Evolutionary conservation across 2,113 vertebrate genomes (phyloP).

Genomic region (Percina caprodes): DNA sequence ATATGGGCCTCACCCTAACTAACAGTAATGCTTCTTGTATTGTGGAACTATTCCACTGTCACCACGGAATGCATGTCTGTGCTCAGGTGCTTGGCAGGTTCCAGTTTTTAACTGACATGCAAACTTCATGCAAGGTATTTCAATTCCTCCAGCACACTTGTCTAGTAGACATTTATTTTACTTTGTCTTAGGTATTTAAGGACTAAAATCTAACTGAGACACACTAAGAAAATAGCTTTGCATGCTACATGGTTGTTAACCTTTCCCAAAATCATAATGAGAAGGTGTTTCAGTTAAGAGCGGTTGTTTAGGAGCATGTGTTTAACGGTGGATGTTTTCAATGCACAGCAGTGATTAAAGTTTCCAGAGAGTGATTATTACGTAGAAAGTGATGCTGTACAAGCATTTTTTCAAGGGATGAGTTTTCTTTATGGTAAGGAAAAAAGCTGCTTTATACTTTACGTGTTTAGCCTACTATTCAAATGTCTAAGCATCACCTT

Average conservation of each 20-base stretch:
- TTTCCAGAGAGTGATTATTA: conserved; percentile 53
- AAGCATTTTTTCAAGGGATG: not conserved
- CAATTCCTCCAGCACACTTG: not conserved
- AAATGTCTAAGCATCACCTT: conserved; percentile 3
- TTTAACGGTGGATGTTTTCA: conserved; percentile 40
- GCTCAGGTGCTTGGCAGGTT: conserved; percentile 10
- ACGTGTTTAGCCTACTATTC: not conserved
- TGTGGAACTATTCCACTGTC: conserved; percentile 13
- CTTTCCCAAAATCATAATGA: conserved; percentile 49
- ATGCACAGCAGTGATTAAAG: conserved; percentile 53
- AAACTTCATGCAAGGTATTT: conserved; percentile 4
- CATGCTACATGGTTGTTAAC: conserved; percentile 6
- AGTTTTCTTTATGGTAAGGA: not conserved
- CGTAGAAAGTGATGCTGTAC: not conserved
- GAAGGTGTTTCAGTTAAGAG: conserved; percentile 25
- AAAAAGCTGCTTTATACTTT: conserved; percentile 10
- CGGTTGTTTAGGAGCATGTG: conserved; percentile 46
- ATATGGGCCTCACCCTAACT: conserved; percentile 67
- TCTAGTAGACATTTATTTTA: not conserved
- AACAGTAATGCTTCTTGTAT: conserved; percentile 56
- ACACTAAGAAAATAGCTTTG: conserved; percentile 10
- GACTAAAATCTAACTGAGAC: not conserved
- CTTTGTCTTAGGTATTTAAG: not conserved
- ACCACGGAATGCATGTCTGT: conserved; percentile 3
- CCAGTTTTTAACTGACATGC: conserved; percentile 9